Base-by-base conservation (phyloP, 2,113 vertebrate genomes). In the Bombycilla garrulus region DNA sequence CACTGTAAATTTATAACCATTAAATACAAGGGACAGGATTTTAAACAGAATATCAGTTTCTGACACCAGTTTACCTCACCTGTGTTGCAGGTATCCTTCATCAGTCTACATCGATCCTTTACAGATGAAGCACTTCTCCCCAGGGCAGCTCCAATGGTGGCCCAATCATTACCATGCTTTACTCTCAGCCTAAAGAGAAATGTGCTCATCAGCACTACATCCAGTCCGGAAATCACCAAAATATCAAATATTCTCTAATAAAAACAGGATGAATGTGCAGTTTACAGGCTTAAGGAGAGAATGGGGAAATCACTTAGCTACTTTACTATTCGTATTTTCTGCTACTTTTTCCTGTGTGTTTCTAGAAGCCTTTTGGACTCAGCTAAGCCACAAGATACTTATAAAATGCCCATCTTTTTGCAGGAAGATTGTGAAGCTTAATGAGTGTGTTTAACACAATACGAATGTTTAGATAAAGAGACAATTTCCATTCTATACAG, bases 61-160 rank as follows among this genome's bases (percentile, higher is more conserved):
- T 70, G 51, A 70, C 62, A 73, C 29, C 56, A 80, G 53, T 94
- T 92, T 69, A 40, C 57, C 71, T 94, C 96, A 99, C 99, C 99
- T 94, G 99, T 99, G 97, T 99, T 99, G 97, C 99, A 99, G 13
- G 99, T 99, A 94, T 99, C 99, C 97, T 99, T 99, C 99, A 99
- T 99, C 81, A 99, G 97, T 14, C 99, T 97, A 88, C 99, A 99
- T 25, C 99, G 98, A 95, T 99, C 99, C 97, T 99, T 99, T 19
- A 99, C 99, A 8, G 99, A 99, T 1, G 99, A 99, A 17, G 99
- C 99, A 61, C 99, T 99, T 90, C 99, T 99, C 42, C 99, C 99
- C 72, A 99, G 98, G 29, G 99, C 99, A 24, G 99, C 98, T 83
- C 99, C 99, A 92, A 99, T 99, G 5, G 99, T 99, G 51, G 99